Evolutionary conservation across 2,888 invertebrate species (phyloP), one percentile per base, ranked within the genome.

Genomic region (Sinopyrophorus schimmeli): DNA sequence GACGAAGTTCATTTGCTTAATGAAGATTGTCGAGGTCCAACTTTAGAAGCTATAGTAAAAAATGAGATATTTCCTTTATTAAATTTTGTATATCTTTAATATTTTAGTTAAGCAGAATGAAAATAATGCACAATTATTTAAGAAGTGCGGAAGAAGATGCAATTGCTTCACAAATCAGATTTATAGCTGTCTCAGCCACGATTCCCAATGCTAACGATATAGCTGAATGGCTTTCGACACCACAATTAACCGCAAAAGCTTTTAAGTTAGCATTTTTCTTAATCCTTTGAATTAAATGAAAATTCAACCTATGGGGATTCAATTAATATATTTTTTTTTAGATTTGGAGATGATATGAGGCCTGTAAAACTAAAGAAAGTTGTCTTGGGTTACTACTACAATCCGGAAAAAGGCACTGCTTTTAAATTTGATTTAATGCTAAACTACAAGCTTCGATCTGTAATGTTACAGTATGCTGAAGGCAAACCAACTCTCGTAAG

Each of bases 1-100:
- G 90, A 90, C 65, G 90, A 90, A 72, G 87, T 86, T 5, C 90
- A 91, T 69, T 77, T 89, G 38, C 69, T 91, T 28, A 86, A 84
- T 64, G 89, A 89, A 61, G 80, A 80, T 47, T 68, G 68, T 0
- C 76, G 90, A 37, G 91, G 90, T 0, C 84, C 89, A 0, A 86
- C 84, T 6, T 72, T 91, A 28, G 90, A 91, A 74, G 86, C 86
- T 6, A 84, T 90, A 1, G 83, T 90, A 32, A 2, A 21, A 14
- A 18, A 21, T 9, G 10, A 3, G 3, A 5, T 14, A 24, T 24
- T 24, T n/a, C 9, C 6, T 24, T 3, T 5, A 24, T 24, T 3
- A 34, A n/a, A n/a, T 26, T 11, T 1, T 17, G 7, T 2, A 12
- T 12, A 4, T 24, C 5, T 18, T 18, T 5, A 18, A 18, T 18